Conservation (phyloP, 2,888 invertebrate species). For the Apamea sordens region DNA sequence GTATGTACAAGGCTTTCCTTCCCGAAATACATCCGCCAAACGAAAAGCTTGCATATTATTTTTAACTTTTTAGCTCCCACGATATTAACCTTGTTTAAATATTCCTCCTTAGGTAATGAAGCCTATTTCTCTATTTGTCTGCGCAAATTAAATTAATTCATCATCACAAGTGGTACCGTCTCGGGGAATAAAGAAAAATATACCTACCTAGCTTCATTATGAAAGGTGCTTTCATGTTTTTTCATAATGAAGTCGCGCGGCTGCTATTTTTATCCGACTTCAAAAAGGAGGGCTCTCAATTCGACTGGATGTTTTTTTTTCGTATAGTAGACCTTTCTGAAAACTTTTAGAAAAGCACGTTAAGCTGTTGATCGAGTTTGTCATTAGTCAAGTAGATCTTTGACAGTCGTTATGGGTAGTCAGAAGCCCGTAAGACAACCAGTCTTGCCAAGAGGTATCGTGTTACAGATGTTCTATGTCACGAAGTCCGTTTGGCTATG, state of each 20-base stretch:
- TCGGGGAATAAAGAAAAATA: conserved; percentile 28
- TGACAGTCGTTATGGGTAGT: no score
- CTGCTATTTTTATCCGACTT: neutral
- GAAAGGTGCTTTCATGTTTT: conserved; percentile 19
- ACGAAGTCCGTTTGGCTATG: no score
- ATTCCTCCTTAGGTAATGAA: conserved; percentile 34
- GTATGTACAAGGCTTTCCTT: neutral
- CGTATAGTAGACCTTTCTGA: no score
- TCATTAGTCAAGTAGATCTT: no score
- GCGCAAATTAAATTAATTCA: conserved; percentile 52
- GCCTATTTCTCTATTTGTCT: conserved; percentile 49
- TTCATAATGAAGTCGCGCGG: neutral
- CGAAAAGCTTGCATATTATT: neutral
- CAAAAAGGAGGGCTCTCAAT: neutral
- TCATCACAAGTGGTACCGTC: conserved; percentile 30
- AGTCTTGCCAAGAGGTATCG: no score
- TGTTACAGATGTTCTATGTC: no score
- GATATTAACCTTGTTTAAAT: conserved; percentile 31
- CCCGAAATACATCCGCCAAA: neutral
- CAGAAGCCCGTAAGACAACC: no score
- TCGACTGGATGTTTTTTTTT: neutral
- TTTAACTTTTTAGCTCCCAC: neutral
- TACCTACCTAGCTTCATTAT: conserved; percentile 34
- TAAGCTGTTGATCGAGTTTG: no score
- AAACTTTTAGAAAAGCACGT: no score